Conservation (phyloP, 2,797 vertebrate species). For the Xiphorhynchus erythropygius region DNA sequence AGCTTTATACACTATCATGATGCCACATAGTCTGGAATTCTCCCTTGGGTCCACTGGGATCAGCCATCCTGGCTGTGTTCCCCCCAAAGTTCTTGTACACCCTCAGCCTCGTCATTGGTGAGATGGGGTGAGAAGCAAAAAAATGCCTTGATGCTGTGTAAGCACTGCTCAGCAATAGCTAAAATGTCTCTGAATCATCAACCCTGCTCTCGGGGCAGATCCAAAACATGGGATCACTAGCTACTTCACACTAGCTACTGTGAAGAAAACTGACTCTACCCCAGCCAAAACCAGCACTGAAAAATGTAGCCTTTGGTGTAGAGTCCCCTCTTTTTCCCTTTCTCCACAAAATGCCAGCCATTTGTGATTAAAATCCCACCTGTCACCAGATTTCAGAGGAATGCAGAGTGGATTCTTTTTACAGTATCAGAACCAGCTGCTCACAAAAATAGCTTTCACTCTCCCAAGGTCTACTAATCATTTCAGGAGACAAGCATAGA, state of each 20-base stretch:
- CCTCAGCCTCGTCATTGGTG: background rate
- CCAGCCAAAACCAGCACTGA: background rate
- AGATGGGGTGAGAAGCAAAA: background rate
- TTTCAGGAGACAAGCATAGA: conserved; percentile 49
- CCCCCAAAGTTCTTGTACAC: background rate
- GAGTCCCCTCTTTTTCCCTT: background rate
- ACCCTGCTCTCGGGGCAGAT: background rate
- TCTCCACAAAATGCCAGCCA: background rate
- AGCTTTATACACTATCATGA: background rate
- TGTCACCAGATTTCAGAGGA: background rate
- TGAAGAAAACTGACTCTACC: background rate
- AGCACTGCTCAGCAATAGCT: background rate
- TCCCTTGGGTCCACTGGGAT: background rate
- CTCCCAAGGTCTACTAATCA: conserved; percentile 48
- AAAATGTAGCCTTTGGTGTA: background rate
- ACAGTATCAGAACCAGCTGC: conserved; percentile 26
- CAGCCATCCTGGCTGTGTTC: background rate
- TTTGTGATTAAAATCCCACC: background rate
- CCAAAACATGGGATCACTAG: background rate
- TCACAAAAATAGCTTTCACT: conserved; percentile 32
- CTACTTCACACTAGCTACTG: background rate
- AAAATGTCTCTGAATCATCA: background rate
- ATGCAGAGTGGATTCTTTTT: conserved; percentile 16
- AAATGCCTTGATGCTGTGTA: background rate
- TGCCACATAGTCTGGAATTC: background rate